These are phyloP conservation scores for Caenorhabditis zanzibari DNA, from an alignment of 2,888 invertebrate species.

Conservation along the genomic window DNA sequence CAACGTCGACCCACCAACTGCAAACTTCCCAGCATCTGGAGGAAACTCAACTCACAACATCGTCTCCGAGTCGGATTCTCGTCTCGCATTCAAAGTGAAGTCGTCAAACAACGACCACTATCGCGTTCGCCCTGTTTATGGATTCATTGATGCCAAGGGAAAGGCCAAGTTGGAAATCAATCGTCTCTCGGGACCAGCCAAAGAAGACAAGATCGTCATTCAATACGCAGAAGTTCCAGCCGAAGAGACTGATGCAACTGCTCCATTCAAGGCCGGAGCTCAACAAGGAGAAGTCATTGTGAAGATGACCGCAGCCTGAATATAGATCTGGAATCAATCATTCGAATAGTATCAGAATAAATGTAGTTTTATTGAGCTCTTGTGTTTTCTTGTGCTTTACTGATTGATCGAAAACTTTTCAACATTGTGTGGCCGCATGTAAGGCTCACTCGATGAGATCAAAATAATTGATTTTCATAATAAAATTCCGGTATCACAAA, in stretches of 20 bases:
- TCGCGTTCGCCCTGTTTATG: constrained; percentile 75
- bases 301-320: constrained; percentile 64
- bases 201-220: constrained; percentile 72
- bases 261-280: constrained; percentile 73
- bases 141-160: constrained; percentile 71
- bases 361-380: neutral
- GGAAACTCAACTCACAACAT: constrained; percentile 72
- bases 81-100: constrained; percentile 77
- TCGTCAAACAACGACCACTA: constrained; percentile 77
- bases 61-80: constrained; percentile 69
- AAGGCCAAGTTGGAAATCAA: constrained; percentile 66
- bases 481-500: neutral
- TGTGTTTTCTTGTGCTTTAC: neutral
- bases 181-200: constrained; percentile 66
- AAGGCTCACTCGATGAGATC: too few species aligned
- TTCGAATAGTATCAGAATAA: neutral
- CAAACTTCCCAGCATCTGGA: constrained; percentile 73
- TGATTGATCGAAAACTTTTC: too few species aligned
- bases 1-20: constrained; percentile 75
- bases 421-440: too few species aligned
- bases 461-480: too few species aligned
- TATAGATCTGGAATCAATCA: neutral
- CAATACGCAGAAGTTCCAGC: constrained; percentile 74
- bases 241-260: constrained; percentile 73
- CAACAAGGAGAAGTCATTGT: constrained; percentile 73